phyloP scores from a whole-genome alignment of 2,888 invertebrate genomes.

The Acanthosepion lycidas region DNA sequence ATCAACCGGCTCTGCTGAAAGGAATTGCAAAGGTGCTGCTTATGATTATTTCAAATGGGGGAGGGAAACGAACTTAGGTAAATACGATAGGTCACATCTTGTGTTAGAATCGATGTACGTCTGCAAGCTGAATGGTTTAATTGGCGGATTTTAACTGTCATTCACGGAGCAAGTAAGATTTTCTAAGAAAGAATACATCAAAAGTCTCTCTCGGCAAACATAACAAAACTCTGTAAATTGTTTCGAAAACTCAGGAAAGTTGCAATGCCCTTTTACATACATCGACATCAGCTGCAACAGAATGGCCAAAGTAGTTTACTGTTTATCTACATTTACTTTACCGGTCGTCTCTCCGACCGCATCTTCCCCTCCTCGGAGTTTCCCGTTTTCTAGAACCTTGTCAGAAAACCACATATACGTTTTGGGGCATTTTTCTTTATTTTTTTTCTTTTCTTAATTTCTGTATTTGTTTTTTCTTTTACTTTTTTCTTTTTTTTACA shows the following conservation, averaged over 20 bases:
- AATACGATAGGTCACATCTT: not conserved
- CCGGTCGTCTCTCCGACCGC: conserved; percentile 10
- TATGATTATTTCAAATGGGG: not conserved
- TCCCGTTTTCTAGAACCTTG: not conserved
- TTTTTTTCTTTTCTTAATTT: not conserved
- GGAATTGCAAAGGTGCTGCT: not conserved
- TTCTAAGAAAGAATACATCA: not conserved
- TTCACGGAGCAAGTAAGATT: not conserved
- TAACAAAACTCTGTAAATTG: not conserved
- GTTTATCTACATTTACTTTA: conserved; percentile 33
- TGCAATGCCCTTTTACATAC: conserved; percentile 33
- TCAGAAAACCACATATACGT: not conserved
- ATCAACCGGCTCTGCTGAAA: not conserved
- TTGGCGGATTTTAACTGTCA: not conserved
- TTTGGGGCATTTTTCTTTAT: not conserved
- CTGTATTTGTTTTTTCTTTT: not conserved
- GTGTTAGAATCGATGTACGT: not conserved
- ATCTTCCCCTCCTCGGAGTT: not conserved
- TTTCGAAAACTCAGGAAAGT: not conserved
- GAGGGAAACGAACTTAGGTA: not conserved
- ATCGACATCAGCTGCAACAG: not conserved
- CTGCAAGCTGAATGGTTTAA: not conserved
- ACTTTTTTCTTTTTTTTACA: not conserved
- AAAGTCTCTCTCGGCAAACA: conserved; percentile 21
- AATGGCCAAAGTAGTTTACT: not conserved